Conservation (phyloP, 2,113 vertebrate genomes). For the Peromyscus maniculatus region DNA sequence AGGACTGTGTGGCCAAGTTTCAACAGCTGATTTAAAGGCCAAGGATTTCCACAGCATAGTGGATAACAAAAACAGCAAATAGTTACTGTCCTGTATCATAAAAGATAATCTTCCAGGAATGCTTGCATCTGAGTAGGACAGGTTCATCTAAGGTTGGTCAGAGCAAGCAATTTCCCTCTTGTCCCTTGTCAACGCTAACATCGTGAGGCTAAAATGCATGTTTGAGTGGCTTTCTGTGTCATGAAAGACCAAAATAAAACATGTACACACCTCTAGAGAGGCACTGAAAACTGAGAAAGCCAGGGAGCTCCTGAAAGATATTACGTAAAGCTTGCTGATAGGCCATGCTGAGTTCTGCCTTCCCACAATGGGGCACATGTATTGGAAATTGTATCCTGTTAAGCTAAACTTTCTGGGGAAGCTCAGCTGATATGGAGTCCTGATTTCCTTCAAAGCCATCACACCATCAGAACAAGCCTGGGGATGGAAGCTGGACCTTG, state of each 20-base stretch:
- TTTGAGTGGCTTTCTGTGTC: background rate
- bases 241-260: conserved; percentile 23
- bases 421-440: background rate
- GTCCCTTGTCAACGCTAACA: background rate
- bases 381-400: background rate
- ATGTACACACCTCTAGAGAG: background rate
- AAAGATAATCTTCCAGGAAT: conserved; percentile 27
- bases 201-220: background rate
- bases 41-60: background rate
- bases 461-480: background rate
- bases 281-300: background rate
- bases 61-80: background rate
- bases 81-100: background rate
- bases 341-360: background rate
- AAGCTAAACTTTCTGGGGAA: background rate
- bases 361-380: background rate
- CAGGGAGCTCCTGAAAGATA: background rate
- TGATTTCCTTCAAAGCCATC: background rate
- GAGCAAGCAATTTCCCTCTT: background rate
- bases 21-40: conserved; percentile 11
- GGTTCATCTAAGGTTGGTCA: background rate
- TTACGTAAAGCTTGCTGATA: background rate
- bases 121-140: background rate
- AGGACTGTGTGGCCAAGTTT: conserved; percentile 7
- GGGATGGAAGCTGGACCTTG: background rate